These are phyloP conservation scores for Rhinogobius similis DNA, from an alignment of 2,113 vertebrate species.

Conservation along the genomic window DNA sequence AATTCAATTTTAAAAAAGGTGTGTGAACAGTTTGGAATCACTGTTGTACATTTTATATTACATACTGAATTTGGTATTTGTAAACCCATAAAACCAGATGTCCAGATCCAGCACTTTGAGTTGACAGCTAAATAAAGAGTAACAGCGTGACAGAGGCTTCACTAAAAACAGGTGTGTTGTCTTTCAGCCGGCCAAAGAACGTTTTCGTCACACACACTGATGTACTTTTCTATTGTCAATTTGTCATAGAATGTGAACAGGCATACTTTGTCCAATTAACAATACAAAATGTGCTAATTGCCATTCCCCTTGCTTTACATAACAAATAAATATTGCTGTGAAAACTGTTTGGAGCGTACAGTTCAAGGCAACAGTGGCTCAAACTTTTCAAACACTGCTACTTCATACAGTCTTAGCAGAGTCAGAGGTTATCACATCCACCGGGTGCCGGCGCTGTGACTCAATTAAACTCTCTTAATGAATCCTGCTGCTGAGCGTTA, in stretches of 20 bases:
- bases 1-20: background rate
- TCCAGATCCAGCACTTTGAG: constrained; percentile 1
- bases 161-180: constrained; percentile 37
- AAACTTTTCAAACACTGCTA: constrained; percentile 28
- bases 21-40: background rate
- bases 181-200: background rate
- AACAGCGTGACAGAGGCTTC: constrained; percentile 12
- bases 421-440: constrained; percentile 63
- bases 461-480: constrained; percentile 77
- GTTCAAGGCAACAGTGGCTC: constrained; percentile 43
- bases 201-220: background rate
- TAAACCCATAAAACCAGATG: constrained; percentile 1
- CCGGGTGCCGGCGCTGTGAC: constrained; percentile 32
- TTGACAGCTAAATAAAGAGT: constrained; percentile 18
- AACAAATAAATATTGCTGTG: background rate
- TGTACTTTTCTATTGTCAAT: background rate
- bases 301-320: background rate
- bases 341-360: constrained; percentile 10
- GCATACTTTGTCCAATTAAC: background rate
- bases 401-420: constrained; percentile 25
- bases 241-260: background rate
- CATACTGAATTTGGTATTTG: background rate
- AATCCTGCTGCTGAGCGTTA: constrained; percentile 37
- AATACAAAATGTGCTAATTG: background rate
- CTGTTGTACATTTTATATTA: background rate